Base-by-base conservation (phyloP, 1,140 invertebrate genomes). In the Diplogasteroides magnus region DNA sequence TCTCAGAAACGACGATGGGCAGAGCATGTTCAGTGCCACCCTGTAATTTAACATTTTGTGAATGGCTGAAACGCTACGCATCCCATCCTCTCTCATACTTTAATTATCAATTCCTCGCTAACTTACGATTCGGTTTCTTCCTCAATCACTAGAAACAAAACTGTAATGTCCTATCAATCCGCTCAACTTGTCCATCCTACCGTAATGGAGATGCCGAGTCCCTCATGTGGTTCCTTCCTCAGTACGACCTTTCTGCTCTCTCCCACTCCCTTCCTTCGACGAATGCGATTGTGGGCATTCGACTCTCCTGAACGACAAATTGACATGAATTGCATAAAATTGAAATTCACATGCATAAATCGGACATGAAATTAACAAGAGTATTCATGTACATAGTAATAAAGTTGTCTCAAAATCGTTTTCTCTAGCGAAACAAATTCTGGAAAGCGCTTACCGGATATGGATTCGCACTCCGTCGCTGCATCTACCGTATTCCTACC, bases 21-120 rank as follows among this genome's bases (percentile, higher is more conserved):
- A 92, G 89, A 31, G 90, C 90, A 84, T 92, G 90, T 80, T 92
- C 91, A 72, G 89, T 87, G 13, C 90, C 91, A 68, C 90, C 90
- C 90, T 91, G 28, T 67, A 68, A 61, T n/a, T n/a, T n/a, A n/a
- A n/a, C n/a, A n/a, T n/a, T n/a, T n/a, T n/a, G n/a, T n/a, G n/a
- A n/a, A n/a, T n/a, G n/a, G n/a, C n/a, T n/a, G n/a, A n/a, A n/a
- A n/a, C n/a, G n/a, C n/a, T n/a, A n/a, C n/a, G n/a, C n/a, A n/a
- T n/a, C n/a, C n/a, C n/a, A n/a, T n/a, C n/a, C n/a, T n/a, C n/a
- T n/a, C n/a, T n/a, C n/a, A n/a, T n/a, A n/a, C n/a, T n/a, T n/a
- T n/a, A n/a, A n/a, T n/a, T n/a, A n/a, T n/a, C n/a, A n/a, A n/a
- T n/a, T n/a, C n/a, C n/a, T n/a, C n/a, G n/a, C n/a, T n/a, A n/a